Evolutionary conservation across 2,113 vertebrate genomes (phyloP).

Genomic region (Catharus bicknelli): DNA sequence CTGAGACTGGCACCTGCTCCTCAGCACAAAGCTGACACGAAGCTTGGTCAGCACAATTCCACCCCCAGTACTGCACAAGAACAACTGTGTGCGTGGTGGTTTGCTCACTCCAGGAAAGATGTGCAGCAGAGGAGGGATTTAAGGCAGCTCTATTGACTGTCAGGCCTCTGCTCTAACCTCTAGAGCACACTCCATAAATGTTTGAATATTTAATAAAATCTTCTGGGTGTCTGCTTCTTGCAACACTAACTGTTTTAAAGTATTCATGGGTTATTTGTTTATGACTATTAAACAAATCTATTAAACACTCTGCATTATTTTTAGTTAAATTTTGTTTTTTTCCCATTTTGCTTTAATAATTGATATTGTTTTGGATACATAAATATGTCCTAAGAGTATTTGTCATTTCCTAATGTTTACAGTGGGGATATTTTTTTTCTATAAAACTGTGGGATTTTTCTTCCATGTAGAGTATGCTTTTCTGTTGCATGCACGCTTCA

Average conservation of each 20-base stretch:
- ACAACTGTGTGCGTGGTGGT: accelerated
- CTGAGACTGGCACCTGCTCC: not conserved
- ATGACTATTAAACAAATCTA: constrained; percentile 67
- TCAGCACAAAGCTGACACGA: not conserved
- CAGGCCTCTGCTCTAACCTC: constrained; percentile 35
- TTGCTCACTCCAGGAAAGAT: not conserved
- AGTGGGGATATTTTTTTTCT: constrained; percentile 31
- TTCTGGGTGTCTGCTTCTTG: constrained; percentile 59
- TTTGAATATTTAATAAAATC: constrained; percentile 66
- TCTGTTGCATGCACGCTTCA: constrained; percentile 16
- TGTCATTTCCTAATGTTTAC: constrained; percentile 66
- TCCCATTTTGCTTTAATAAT: constrained; percentile 56
- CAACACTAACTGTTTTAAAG: constrained; percentile 54
- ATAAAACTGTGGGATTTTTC: constrained; percentile 17
- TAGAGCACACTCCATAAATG: constrained; percentile 31
- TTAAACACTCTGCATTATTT: constrained; percentile 61
- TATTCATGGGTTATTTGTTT: constrained; percentile 72
- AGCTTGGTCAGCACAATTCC: not conserved
- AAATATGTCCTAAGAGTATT: constrained; percentile 71
- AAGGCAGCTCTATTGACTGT: not conserved
- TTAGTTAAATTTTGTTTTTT: constrained; percentile 48
- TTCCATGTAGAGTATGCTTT: not conserved
- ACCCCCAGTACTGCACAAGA: not conserved
- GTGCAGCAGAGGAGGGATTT: not conserved
- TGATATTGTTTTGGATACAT: constrained; percentile 69